Percentiles rank a stretch among this genome's conserved stretches.
phyloP scores from a whole-genome alignment of 2,888 invertebrate genomes.

The Philereme transversata region DNA sequence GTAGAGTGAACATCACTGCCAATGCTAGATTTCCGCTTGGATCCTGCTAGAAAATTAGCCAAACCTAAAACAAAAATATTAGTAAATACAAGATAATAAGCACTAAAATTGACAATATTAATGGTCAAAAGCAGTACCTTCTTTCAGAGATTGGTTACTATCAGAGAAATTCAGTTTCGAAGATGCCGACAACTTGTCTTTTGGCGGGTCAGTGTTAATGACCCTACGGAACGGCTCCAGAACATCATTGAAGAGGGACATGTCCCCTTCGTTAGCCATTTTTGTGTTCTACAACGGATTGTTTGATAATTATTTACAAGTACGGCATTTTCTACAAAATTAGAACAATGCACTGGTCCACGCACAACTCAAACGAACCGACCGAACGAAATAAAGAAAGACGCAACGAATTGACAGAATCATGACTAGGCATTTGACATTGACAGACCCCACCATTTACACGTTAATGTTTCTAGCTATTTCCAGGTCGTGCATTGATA shows the following conservation, averaged over 20 bases:
- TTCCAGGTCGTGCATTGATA: too few relatives aligned
- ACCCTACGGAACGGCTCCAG: constrained; percentile 77
- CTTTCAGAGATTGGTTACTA: constrained; percentile 72
- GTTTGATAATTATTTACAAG: neutral
- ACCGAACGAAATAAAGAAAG: too few relatives aligned
- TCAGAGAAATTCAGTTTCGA: constrained; percentile 76
- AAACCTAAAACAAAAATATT: constrained; percentile 49
- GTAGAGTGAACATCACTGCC: constrained; percentile 51
- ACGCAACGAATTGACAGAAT: too few relatives aligned
- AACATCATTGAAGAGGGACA: constrained; percentile 76
- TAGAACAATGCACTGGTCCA: constrained; percentile 4
- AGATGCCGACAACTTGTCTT: constrained; percentile 74
- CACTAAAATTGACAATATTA: neutral
- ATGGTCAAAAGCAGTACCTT: constrained; percentile 53
- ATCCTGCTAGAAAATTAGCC: constrained; percentile 60
- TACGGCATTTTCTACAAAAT: constrained; percentile 29
- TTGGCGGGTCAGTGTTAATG: constrained; percentile 76
- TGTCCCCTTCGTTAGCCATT: constrained; percentile 77
- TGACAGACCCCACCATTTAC: too few relatives aligned
- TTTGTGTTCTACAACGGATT: constrained; percentile 18
- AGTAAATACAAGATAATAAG: neutral
- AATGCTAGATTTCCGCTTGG: constrained; percentile 73
- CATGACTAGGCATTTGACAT: too few relatives aligned
- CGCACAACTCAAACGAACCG: neutral
- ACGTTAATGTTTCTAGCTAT: too few relatives aligned